Base-by-base conservation (phyloP, 2,888 invertebrate genomes). In the Drosophila testacea region DNA sequence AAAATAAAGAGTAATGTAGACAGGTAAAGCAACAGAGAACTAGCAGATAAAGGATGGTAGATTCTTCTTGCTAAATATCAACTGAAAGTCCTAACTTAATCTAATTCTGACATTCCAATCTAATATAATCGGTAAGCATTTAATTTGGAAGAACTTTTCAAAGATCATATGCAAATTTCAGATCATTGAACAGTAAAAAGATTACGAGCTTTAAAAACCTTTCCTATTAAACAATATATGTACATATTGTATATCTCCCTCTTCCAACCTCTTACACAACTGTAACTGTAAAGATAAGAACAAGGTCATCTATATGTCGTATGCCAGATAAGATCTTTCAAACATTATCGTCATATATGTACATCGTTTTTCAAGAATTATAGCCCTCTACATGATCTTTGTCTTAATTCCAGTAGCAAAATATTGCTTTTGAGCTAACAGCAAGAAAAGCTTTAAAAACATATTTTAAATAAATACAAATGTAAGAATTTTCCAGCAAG, bases 381-480 rank as follows among this genome's bases (percentile, higher is more conserved):
- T 22, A 22, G 22, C 3, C 22, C 22, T 3, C 2, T 22, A 22
- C 2, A 22, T 22, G 22, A 3, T 16, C 41, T 42, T 13, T 11
- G 22, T 13, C 9, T 16, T 10, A 7, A 57, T 55, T 11, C 22
- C 10, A 28, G 16, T 22, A 34, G 41, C 9, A 22, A 13, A 28
- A 32, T 7, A 6, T 11, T 27, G 22, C 2, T 44, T 46, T 54
- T 60, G 34, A 7, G 13, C 30, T 44, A 42, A 44, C 55, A 46
- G 42, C 54, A 63, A 63, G 13, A 52, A 55, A 71, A 75, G 81
- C 81, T 83, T 79, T 83, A 75, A 74, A 70, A 55, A 36, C 44
- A 30, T 9, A 48, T 32, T 16, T 32, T 0, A 46, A 16, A 39
- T 39, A 27, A 2, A 46, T 46, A 13, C 46, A 48, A 55, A 7